These are phyloP conservation scores for Drosophila lacicola DNA, from an alignment of 2,888 invertebrate genomes.

Conservation along the genomic window DNA sequence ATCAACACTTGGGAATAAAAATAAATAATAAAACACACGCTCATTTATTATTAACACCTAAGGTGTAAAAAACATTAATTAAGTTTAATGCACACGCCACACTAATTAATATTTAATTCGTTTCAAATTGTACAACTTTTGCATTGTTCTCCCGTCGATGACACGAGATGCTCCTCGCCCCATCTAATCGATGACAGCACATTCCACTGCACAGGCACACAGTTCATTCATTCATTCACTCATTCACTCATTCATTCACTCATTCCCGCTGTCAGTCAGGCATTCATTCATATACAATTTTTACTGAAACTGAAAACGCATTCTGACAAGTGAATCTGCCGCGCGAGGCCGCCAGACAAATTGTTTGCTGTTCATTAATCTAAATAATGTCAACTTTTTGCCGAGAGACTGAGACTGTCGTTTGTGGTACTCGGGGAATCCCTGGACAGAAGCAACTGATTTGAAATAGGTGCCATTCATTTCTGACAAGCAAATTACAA, in stretches of 20 bases:
- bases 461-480: constrained; percentile 48
- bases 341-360: constrained; percentile 23
- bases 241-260: background rate
- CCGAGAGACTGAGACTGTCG: constrained; percentile 32
- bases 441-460: constrained; percentile 27
- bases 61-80: constrained; percentile 70
- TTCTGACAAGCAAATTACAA: constrained; percentile 51
- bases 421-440: constrained; percentile 33
- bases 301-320: constrained; percentile 28
- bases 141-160: constrained; percentile 53
- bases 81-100: constrained; percentile 62
- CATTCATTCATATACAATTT: constrained; percentile 22
- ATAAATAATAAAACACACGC: constrained; percentile 34
- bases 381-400: constrained; percentile 61
- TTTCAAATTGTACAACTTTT: constrained; percentile 50
- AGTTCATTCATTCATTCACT: too few species aligned
- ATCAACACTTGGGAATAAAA: constrained; percentile 6
- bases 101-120: constrained; percentile 74
- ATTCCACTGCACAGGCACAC: background rate
- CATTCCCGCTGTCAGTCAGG: constrained; percentile 13
- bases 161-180: constrained; percentile 6
- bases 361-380: constrained; percentile 53
- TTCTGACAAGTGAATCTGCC: constrained; percentile 44
- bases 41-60: constrained; percentile 70
- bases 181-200: background rate